These are phyloP conservation scores for Tragulus kanchil DNA, from an alignment of 2,113 vertebrate species.

Conservation along the genomic window DNA sequence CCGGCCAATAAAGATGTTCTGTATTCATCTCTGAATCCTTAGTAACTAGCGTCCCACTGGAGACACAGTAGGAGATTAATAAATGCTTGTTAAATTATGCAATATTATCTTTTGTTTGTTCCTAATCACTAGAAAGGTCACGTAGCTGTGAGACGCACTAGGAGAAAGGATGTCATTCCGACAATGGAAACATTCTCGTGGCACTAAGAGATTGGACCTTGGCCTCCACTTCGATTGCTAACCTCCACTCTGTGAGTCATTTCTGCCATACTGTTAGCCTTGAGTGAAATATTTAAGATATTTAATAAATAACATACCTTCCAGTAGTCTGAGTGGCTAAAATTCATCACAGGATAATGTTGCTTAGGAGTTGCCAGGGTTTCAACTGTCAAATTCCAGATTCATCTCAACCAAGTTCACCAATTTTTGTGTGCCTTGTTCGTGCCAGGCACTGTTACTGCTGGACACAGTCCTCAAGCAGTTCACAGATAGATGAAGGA, in stretches of 20 bases:
- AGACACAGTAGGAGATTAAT: not conserved
- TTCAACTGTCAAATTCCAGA: not conserved
- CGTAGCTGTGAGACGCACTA: not conserved
- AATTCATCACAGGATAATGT: not conserved
- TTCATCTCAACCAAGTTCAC: not conserved
- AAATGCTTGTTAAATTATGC: not conserved
- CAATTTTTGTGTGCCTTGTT: not conserved
- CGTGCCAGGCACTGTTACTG: not conserved
- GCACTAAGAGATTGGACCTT: not conserved
- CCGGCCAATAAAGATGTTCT: not conserved
- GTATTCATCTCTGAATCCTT: not conserved
- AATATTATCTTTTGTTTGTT: not conserved
- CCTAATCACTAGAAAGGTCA: not conserved
- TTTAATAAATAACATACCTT: not conserved
- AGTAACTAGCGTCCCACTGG: not conserved
- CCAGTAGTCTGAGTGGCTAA: not conserved
- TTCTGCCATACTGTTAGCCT: not conserved
- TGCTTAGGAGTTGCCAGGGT: not conserved
- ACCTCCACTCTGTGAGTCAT: not conserved
- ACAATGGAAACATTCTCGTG: not conserved
- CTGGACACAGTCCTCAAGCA: not conserved
- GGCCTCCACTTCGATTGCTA: not conserved
- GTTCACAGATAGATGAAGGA: not conserved
- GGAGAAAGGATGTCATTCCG: not conserved
- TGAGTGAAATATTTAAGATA: slow-evolving; percentile 43